phyloP scores from a whole-genome alignment of 2,888 invertebrate species.

The Athalia circularis region DNA sequence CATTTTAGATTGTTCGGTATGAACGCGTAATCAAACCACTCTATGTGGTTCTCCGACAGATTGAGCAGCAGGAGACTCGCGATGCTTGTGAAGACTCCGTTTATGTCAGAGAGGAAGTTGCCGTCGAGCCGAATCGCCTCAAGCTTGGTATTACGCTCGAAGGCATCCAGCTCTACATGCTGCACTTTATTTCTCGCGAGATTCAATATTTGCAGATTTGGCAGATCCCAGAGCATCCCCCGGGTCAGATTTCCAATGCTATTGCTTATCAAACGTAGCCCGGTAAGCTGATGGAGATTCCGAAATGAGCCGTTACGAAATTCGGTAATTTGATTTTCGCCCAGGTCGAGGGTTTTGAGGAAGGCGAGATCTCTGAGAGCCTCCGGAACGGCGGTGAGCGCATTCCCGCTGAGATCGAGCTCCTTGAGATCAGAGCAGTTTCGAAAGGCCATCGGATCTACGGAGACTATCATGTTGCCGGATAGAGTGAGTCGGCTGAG shows the following conservation, averaged over 20 bases:
- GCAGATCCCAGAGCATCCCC: constrained; percentile 92
- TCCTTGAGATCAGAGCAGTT: constrained; percentile 93
- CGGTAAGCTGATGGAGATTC: constrained; percentile 90
- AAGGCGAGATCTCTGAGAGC: constrained; percentile 88
- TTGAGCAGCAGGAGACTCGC: constrained; percentile 91
- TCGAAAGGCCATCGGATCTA: constrained; percentile 88
- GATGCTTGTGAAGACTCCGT: constrained; percentile 91
- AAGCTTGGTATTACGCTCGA: constrained; percentile 86
- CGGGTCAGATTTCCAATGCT: constrained; percentile 89
- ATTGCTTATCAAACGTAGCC: constrained; percentile 92
- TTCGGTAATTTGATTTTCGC: constrained; percentile 91
- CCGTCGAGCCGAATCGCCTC: constrained; percentile 92
- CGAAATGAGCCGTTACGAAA: constrained; percentile 91
- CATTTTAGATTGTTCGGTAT: constrained; percentile 92
- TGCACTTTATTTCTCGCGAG: constrained; percentile 93
- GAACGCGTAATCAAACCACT: constrained; percentile 95
- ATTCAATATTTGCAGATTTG: constrained; percentile 89
- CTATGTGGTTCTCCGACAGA: constrained; percentile 92
- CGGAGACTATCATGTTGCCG: constrained; percentile 87
- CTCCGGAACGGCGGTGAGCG: constrained; percentile 87
- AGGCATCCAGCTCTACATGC: constrained; percentile 88
- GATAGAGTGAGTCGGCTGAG: constrained; percentile 89
- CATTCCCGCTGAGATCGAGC: constrained; percentile 91
- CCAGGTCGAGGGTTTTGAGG: constrained; percentile 91
- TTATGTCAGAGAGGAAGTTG: constrained; percentile 91